Evolutionary conservation across 2,888 invertebrate species (phyloP), one percentile per base, ranked within the genome.

Genomic region (Perdita meconis): DNA sequence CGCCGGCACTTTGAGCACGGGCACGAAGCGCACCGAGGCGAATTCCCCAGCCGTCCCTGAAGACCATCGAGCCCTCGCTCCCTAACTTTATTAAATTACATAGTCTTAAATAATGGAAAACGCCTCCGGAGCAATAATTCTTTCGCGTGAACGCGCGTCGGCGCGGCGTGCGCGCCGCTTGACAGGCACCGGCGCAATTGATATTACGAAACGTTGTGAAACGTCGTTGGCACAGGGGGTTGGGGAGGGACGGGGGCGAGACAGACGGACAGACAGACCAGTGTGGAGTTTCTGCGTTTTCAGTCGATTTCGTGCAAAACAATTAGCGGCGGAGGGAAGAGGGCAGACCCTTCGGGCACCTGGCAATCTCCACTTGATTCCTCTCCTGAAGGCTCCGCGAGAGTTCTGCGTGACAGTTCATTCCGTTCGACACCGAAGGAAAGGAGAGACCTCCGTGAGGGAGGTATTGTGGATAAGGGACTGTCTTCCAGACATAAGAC

Each of bases 181-280:
- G 83, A 83, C 84, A 81, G 80, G 80, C 82, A 78, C 53, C 82
- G 26, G 72, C 65, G 84, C 80, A 84, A 84, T 84, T 84, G 84
- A 84, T 80, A 84, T 84, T 84, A 63, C 81, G 84, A 84, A 84
- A 84, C 24, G 2, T 84, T 81, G 57, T 73, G 80, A 84, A 84
- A 84, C 60, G 10, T 30, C 2, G 22, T n/a, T n/a, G n/a, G 26
- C n/a, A 42, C 2, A 10, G 40, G 26, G 57, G 60, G 70, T 47
- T 70, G 67, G 55, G 55, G 66, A 64, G 82, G 44, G 44, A n/a
- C n/a, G n/a, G 30, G 30, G 30, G 30, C 19, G 47, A 47, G 47
- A 47, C 47, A 47, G 24, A 4, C 24, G 8, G 38, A 34, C 30
- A 30, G 34, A 44, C 47, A 47, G 10, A 4, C 3, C 26, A 10